Evolutionary conservation across 2,888 invertebrate species (phyloP).

Genomic region (Rhagonycha fulva): DNA sequence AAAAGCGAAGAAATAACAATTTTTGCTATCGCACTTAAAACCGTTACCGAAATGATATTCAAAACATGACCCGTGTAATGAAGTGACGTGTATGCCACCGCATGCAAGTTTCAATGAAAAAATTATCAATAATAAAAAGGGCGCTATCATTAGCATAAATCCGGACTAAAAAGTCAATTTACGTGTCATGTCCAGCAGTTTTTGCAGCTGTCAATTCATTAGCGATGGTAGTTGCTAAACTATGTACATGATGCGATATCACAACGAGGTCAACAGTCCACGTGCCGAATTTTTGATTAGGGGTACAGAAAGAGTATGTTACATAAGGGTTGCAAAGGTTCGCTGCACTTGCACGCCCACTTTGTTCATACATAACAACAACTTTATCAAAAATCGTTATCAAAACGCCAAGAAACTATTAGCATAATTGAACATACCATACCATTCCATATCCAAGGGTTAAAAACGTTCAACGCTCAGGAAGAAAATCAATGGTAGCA

Average conservation of each 20-base stretch:
- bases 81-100: constrained; percentile 1
- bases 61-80: background rate
- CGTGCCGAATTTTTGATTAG: constrained; percentile 15
- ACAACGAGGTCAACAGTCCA: constrained; percentile 4
- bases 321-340: constrained; percentile 9
- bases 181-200: constrained; percentile 14
- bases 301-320: background rate
- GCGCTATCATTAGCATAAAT: constrained; percentile 16
- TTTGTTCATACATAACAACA: background rate
- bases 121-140: constrained; percentile 6
- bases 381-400: constrained; percentile 1
- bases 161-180: constrained; percentile 11
- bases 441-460: background rate
- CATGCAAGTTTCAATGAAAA: constrained; percentile 2
- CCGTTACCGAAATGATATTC: background rate
- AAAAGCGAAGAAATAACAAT: background rate
- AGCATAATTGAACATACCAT: too few relatives aligned
- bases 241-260: constrained; percentile 5
- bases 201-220: constrained; percentile 21
- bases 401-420: background rate
- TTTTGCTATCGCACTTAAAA: background rate
- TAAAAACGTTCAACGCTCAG: background rate
- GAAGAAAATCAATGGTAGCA: background rate
- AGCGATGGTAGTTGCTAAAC: constrained; percentile 15
- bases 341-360: constrained; percentile 8